Conservation (phyloP, 1,140 invertebrate genomes). For the Oedothorax gibbosus region DNA sequence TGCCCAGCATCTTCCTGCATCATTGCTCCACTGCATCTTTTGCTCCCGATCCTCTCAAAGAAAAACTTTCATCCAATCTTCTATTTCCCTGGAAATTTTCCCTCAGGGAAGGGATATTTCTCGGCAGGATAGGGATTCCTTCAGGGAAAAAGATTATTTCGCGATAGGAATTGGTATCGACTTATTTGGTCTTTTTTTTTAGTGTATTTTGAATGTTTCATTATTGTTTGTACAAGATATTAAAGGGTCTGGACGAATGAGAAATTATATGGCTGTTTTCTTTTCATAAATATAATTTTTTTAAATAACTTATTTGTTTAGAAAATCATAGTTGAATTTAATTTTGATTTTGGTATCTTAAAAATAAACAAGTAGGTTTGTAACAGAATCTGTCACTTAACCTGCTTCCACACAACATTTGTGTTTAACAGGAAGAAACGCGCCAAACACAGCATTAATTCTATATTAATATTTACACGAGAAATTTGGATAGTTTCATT, state of each 20-base stretch:
- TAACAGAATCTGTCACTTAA: too few species aligned
- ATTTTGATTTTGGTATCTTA: too few species aligned
- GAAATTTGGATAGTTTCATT: too few species aligned
- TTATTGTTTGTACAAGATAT: not conserved
- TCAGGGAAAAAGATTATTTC: not conserved
- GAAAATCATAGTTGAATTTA: too few species aligned
- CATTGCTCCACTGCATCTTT: not conserved
- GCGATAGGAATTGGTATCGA: not conserved
- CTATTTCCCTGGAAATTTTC: slow-evolving; percentile 11
- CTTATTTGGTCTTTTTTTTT: not conserved
- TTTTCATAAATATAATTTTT: not conserved
- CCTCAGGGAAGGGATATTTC: slow-evolving; percentile 15
- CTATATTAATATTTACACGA: too few species aligned
- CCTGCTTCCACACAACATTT: too few species aligned
- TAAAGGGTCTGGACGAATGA: not conserved
- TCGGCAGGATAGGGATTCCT: not conserved
- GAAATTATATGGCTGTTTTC: not conserved
- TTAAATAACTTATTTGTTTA: not conserved
- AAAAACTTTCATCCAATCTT: slow-evolving; percentile 50
- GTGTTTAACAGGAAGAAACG: too few species aligned
- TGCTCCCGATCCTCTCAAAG: not conserved
- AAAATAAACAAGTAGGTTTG: too few species aligned
- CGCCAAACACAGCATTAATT: too few species aligned
- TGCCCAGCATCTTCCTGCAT: not conserved
- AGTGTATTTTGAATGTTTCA: not conserved